Conservation (phyloP, 2,797 vertebrate genomes). For the Channallabes apus region DNA sequence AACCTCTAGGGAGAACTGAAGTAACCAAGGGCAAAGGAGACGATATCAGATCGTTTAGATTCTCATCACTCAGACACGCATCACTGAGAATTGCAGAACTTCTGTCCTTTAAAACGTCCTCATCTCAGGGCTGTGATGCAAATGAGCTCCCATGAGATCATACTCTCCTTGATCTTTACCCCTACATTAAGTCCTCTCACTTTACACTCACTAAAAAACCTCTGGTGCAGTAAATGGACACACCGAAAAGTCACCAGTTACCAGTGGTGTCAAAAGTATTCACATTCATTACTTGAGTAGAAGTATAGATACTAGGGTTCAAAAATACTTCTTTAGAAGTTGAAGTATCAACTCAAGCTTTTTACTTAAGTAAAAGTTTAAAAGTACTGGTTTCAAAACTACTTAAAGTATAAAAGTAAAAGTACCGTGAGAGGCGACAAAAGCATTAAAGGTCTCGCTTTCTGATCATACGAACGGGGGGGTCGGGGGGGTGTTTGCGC, state of each 20-base stretch:
- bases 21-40: background rate
- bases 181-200: background rate
- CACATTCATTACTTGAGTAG: too few species aligned
- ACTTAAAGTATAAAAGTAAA: too few species aligned
- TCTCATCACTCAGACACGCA: constrained; percentile 6
- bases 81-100: background rate
- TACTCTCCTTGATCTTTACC: background rate
- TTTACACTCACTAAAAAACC: background rate
- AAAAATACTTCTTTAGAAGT: too few species aligned
- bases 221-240: background rate
- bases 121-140: background rate
- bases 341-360: too few species aligned
- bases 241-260: background rate
- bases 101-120: constrained; percentile 4
- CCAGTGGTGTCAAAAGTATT: too few species aligned
- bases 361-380: too few species aligned
- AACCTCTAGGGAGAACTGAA: background rate
- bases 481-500: too few species aligned
- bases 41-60: background rate
- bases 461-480: too few species aligned
- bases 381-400: too few species aligned
- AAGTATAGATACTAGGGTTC: too few species aligned
- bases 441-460: too few species aligned
- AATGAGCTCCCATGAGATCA: background rate
- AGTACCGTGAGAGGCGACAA: too few species aligned